Percentiles rank a stretch among this genome's conserved stretches.
phyloP scores from a whole-genome alignment of 53 echinoderm and acorn worm species.

The Arbacia lixula region DNA sequence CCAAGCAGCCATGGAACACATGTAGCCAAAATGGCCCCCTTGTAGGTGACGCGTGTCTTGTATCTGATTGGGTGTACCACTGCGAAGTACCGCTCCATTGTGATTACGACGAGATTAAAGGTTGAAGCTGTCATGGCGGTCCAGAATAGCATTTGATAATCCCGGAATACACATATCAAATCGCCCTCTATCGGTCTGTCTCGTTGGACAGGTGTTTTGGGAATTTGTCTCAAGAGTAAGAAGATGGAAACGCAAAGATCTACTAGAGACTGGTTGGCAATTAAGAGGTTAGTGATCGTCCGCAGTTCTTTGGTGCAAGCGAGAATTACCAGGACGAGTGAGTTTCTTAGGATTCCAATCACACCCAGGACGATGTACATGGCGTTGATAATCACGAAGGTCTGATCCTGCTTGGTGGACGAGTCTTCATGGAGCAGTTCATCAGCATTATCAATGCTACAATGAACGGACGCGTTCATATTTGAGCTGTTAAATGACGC shows the following conservation, averaged over 20 bases:
- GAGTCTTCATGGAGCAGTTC: no score
- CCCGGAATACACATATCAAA: constrained; percentile 60
- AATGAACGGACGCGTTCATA: no score
- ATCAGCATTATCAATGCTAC: no score
- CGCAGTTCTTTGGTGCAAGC: constrained; percentile 17
- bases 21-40: not conserved
- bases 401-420: no score
- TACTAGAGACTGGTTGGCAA: constrained; percentile 62
- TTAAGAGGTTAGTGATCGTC: constrained; percentile 54
- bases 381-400: no score
- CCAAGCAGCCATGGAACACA: constrained; percentile 22
- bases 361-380: no score
- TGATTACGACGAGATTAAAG: constrained; percentile 55
- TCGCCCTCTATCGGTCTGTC: not conserved
- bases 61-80: constrained; percentile 64
- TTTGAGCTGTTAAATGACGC: no score
- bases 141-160: constrained; percentile 64
- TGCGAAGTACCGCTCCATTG: constrained; percentile 67
- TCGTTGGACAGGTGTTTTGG: not conserved
- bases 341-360: constrained; percentile 60
- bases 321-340: constrained; percentile 58
- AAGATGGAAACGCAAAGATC: constrained; percentile 51
- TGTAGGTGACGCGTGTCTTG: not conserved
- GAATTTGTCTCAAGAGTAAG: constrained; percentile 29
- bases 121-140: constrained; percentile 53